phyloP scores from a whole-genome alignment of 2,888 invertebrate species.

The Callyntrura sp. region DNA sequence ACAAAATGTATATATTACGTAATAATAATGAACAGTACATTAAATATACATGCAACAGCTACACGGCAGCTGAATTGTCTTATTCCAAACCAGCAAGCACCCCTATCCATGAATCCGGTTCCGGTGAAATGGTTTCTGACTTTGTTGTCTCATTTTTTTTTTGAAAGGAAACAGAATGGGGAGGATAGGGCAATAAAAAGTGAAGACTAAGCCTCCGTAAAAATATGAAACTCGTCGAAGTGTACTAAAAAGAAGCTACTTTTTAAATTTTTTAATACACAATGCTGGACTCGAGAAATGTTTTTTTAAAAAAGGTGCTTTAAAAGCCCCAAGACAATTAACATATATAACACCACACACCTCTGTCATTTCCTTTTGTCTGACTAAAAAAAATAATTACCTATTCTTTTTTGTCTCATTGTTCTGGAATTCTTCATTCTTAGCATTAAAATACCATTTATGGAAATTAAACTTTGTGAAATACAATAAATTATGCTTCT shows the following conservation, averaged over 20 bases:
- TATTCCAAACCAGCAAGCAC: slow-evolving; percentile 69
- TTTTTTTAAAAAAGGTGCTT: not conserved
- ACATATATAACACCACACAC: slow-evolving; percentile 17
- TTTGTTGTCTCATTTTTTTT: slow-evolving; percentile 24
- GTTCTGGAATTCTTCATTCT: slow-evolving; percentile 23
- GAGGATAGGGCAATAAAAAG: not conserved
- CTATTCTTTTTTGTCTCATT: not conserved
- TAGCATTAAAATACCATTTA: slow-evolving; percentile 5
- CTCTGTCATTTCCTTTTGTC: slow-evolving; percentile 30
- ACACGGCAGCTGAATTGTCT: slow-evolving; percentile 33
- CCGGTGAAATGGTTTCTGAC: slow-evolving; percentile 73
- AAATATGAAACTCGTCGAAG: slow-evolving; percentile 19
- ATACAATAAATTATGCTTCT: not conserved
- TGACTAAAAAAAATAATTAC: slow-evolving; percentile 28
- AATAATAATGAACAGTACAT: not conserved
- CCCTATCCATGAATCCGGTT: slow-evolving; percentile 77
- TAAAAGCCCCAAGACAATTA: not conserved
- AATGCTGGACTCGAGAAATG: no score
- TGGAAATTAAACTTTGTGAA: not conserved
- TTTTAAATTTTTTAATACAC: no score
- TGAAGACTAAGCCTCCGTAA: not conserved
- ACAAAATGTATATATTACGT: not conserved
- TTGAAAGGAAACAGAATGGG: not conserved
- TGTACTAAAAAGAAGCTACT: not conserved
- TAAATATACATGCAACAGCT: not conserved